Conservation (phyloP, 2,888 invertebrate species). For the Parasteatoda lunata region DNA sequence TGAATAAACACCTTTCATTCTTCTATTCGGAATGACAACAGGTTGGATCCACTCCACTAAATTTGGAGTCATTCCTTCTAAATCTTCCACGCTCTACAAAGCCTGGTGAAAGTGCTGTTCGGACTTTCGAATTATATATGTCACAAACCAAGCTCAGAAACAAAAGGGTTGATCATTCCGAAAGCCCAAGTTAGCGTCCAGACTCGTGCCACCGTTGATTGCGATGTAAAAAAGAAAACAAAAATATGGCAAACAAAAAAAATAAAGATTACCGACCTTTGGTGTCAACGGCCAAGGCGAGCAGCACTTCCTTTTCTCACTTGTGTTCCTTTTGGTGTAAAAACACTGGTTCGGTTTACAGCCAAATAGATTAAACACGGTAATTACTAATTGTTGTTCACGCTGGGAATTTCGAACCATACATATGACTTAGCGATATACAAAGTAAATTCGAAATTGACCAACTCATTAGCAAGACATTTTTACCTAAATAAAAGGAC, state of each 20-base stretch:
- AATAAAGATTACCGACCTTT: constrained; percentile 21
- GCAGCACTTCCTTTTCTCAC: constrained; percentile 24
- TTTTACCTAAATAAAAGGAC: too few species aligned
- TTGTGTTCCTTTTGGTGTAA: background rate
- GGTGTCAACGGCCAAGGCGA: constrained; percentile 48
- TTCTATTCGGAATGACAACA: constrained; percentile 20
- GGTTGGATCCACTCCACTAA: constrained; percentile 51
- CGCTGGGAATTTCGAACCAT: too few species aligned
- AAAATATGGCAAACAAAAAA: constrained; percentile 1
- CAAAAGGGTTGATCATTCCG: constrained; percentile 9
- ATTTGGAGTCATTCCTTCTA: constrained; percentile 10
- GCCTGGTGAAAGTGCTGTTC: constrained; percentile 59
- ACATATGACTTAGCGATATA: too few species aligned
- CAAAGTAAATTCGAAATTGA: too few species aligned
- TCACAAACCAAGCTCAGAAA: constrained; percentile 16
- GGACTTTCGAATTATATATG: constrained; percentile 58
- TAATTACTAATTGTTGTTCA: background rate
- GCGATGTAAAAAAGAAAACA: background rate
- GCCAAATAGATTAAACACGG: background rate
- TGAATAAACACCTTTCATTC: constrained; percentile 23
- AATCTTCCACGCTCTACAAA: constrained; percentile 68
- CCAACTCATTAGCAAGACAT: too few species aligned
- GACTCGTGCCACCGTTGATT: background rate
- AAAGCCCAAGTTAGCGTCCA: background rate
- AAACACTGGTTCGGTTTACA: background rate